Evolutionary conservation across 1,140 invertebrate genomes (phyloP).

Genomic region (Lepidurus packardi): DNA sequence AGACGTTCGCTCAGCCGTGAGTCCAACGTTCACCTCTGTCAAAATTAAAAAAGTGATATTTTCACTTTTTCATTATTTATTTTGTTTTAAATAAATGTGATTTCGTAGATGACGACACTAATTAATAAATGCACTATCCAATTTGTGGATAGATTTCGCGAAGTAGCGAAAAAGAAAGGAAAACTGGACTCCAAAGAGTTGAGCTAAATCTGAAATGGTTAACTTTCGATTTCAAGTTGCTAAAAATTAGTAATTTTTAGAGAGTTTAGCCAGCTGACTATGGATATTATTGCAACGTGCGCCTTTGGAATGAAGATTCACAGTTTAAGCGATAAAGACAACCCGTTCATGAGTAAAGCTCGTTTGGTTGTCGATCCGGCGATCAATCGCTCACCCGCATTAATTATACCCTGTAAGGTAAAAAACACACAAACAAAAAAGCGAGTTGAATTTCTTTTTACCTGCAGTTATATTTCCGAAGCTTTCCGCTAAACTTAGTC

Average conservation of each 20-base stretch:
- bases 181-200: constrained; percentile 28
- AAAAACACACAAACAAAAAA: background rate
- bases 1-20: constrained; percentile 52
- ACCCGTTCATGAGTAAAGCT: constrained; percentile 42
- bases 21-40: constrained; percentile 52
- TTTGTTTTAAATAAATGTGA: background rate
- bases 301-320: constrained; percentile 46
- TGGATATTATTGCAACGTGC: constrained; percentile 46
- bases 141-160: background rate
- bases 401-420: constrained; percentile 28
- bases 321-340: constrained; percentile 43
- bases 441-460: background rate
- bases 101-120: constrained; percentile 27
- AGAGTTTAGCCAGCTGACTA: constrained; percentile 40
- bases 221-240: background rate
- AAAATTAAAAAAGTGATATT: constrained; percentile 32
- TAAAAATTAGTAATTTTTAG: background rate
- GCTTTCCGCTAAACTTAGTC: background rate
- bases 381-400: background rate
- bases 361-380: constrained; percentile 38
- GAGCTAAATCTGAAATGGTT: background rate
- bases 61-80: background rate
- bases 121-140: constrained; percentile 23
- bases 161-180: constrained; percentile 6
- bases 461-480: constrained; percentile 22